Base-by-base conservation (phyloP, 2,797 vertebrate genomes). In the Sternarchorhynchus goeldii region DNA sequence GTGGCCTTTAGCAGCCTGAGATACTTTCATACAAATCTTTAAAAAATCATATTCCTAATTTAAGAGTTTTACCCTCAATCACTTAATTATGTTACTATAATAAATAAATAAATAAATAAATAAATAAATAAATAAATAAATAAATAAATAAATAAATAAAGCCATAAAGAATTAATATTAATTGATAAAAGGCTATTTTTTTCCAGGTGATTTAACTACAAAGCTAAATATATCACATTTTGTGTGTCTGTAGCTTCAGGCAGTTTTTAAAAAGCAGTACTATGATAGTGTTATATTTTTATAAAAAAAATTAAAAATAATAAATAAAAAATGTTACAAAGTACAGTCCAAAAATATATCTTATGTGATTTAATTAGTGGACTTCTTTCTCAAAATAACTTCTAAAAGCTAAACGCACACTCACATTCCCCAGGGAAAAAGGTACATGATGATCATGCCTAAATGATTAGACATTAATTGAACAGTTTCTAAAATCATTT, bases 351-450 rank as follows among this genome's bases (percentile, higher is more conserved):
- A 10, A 66, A 4, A 45, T 45, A 31, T 39, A n/a, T 0, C 17
- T n/a, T 21, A 12, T 66, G 8, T 66, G 12, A 68, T 69, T 31
- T 69, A 31, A 69, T 32, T 31, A 39, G 63, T 39, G n/a, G 17
- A 4, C n/a, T 12, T 12, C 64, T 56, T 62, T 39, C n/a, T 34
- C n/a, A 53, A 76, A 73, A 39, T 29, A 45, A 16, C 59, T 7
- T 25, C 63, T 58, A 14, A 55, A 21, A 7, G 20, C 62, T 3
- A 60, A 31, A 71, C 58, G 39, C 32, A 55, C 39, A 65, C 16
- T 55, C 25, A 29, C 8, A 70, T 18, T 3, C 6, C 31, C 17
- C 16, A 21, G 57, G 2, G 56, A 32, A 57, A 53, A 45, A 41
- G 6, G 20, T 29, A 56, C 20, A 56, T 20, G 53, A 6, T 57